A percentile compares a stretch with the other conserved stretches of the same genome.
Evolutionary conservation across 2,888 invertebrate genomes (phyloP).

Genomic region (Amphipoea lucens): DNA sequence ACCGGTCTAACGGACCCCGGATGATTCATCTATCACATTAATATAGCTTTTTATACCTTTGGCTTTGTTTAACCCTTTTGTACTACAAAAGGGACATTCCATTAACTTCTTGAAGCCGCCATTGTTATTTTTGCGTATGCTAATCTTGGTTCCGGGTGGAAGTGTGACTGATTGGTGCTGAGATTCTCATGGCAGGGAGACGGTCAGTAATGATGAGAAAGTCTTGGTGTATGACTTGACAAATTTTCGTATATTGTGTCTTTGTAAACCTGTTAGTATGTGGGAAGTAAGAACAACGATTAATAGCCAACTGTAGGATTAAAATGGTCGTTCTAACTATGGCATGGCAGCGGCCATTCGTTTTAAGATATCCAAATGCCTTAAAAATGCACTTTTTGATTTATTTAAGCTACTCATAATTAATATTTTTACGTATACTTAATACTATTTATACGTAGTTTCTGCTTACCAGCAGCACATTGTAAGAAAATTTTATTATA

Average conservation of each 20-base stretch:
- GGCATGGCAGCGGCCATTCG: not conserved
- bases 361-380: not conserved
- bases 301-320: not conserved
- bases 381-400: not conserved
- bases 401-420: not conserved
- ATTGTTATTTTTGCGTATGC: constrained; percentile 88
- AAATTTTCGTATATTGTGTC: constrained; percentile 52
- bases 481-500: not conserved
- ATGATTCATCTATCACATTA: constrained; percentile 86
- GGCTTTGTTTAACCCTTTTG: constrained; percentile 88
- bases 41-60: constrained; percentile 83
- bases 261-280: constrained; percentile 34
- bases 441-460: not conserved
- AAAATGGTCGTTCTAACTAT: not conserved
- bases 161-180: constrained; percentile 86
- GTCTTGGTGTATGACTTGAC: constrained; percentile 67
- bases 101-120: constrained; percentile 84
- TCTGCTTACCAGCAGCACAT: not conserved
- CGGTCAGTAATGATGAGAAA: constrained; percentile 81
- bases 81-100: constrained; percentile 83
- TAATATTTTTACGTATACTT: not conserved
- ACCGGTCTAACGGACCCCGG: constrained; percentile 86
- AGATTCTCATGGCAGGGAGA: constrained; percentile 80
- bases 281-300: constrained; percentile 6
- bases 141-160: constrained; percentile 80